Evolutionary conservation across 2,113 vertebrate genomes (phyloP), one percentile per base, ranked within the genome.

Genomic region (Microtus oregoni): DNA sequence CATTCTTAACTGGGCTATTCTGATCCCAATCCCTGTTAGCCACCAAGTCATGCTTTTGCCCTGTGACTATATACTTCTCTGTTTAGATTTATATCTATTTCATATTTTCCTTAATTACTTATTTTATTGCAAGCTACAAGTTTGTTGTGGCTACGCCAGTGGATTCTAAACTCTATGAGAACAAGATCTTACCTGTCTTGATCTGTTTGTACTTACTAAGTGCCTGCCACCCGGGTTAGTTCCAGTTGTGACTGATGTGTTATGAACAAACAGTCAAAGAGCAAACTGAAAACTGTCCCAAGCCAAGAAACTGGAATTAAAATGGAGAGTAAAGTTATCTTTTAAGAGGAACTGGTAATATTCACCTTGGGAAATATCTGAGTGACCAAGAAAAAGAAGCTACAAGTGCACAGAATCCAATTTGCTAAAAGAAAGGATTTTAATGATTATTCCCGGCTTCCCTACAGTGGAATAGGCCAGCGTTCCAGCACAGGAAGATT

Each of bases 361-460:
- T 75, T 91, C 20, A n/a, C 77, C 24, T 38, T 95, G 68, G 38
- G 68, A 96, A 93, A 78, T 58, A 63, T 15, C 92, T 61, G 22
- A 83, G 82, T 83, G 79, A 90, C 13, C 65, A 20, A 30, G 61
- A 87, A 94, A 83, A 30, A 73, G 41, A 92, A 94, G 11, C 44
- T 13, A 17, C 26, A 30, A 65, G 38, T 44, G 32, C 32, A 65
- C 38, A 44, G 58, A 44, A 94, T 78, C 28, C 76, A 97, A 44
- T 38, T 87, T 63, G 41, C 65, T 87, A 82, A 93, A 75, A 47
- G 41, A 90, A 81, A 77, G 10, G 35, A 52, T 90, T 90, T 90
- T 72, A 47, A 47, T 92, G 79, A 65, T 68, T 83, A 35, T 94
- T 96, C 79, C 86, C 47, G 78, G 11, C 6, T 76, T 58, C 77